Evolutionary conservation across 2,797 vertebrate genomes (phyloP), one percentile per base, ranked within the genome.

Genomic region (Spinus olivaceus): DNA sequence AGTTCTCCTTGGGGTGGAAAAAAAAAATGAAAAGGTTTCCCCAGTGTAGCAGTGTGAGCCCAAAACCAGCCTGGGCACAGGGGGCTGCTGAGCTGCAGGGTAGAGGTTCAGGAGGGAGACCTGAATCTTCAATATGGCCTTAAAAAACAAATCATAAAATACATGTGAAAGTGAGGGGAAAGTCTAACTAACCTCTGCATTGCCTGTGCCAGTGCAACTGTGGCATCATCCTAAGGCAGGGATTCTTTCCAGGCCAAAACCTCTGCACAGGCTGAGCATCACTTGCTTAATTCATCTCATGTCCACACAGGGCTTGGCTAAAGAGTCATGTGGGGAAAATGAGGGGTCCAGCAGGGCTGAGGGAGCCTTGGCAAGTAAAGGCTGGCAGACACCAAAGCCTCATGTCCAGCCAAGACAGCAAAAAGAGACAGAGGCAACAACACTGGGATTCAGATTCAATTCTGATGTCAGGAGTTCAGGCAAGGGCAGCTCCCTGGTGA

Each of bases 401-500:
- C 11, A 2, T 5, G 8, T 44, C 47, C 61, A 67, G 51, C 41
- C 0, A 4, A 72, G 50, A 30, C 23, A 79, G 19, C 12, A 54
- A 30, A 71, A 49, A 59, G 32, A 69, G 70, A 65, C 4, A 39
- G n/a, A 76, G 7, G 7, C 56, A 82, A 49, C 16, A 73, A 30
- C 9, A 10, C 3, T 10, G 20, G 11, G 42, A 35, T 56, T 27
- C 13, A 33, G 22, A 17, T 49, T 63, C 11, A 63, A 22, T 24
- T 66, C 47, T 6, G 37, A 8, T 12, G 12, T 32, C 56, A 77
- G n/a, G 22, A 2, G 2, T 5, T 67, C 24, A 70, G 65, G 23
- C 51, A 37, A n/a, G 0, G 1, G 53, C 49, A 51, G 56, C 56
- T 73, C 4, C 4, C 1, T 2, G 22, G 1, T 14, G 76, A 63